These are phyloP conservation scores for Nyctibius bracteatus DNA, from an alignment of 2,113 vertebrate species.

Conservation along the genomic window DNA sequence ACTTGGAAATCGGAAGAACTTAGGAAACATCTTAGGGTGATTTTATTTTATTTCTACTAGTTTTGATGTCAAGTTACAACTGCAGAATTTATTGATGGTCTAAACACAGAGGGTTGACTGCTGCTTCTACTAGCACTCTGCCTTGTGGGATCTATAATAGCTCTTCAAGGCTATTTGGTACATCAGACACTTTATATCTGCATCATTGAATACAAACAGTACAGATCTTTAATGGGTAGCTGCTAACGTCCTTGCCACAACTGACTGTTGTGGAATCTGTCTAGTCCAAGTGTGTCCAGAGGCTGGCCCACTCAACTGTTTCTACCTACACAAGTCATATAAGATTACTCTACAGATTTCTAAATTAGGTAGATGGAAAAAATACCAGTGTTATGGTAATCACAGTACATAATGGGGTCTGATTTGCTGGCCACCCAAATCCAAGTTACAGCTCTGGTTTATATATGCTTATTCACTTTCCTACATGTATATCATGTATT, in stretches of 20 bases:
- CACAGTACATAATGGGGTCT: not conserved
- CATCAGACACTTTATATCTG: not conserved
- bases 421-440: not conserved
- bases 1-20: conserved; percentile 93
- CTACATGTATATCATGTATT: not conserved
- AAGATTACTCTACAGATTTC: not conserved
- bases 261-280: not conserved
- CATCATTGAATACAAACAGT: not conserved
- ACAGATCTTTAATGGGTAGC: not conserved
- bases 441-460: not conserved
- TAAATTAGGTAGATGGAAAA: not conserved
- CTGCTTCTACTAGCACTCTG: not conserved
- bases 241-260: not conserved
- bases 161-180: not conserved
- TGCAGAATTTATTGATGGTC: not conserved
- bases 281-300: not conserved
- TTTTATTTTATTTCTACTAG: not conserved
- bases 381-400: not conserved
- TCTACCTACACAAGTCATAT: not conserved
- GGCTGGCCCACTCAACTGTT: not conserved
- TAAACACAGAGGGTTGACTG: not conserved
- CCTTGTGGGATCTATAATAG: not conserved
- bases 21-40: conserved; percentile 82
- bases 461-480: not conserved
- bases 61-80: not conserved